These are phyloP conservation scores for Halcyon leucocephala DNA, from an alignment of 2,797 vertebrate genomes.

Conservation along the genomic window DNA sequence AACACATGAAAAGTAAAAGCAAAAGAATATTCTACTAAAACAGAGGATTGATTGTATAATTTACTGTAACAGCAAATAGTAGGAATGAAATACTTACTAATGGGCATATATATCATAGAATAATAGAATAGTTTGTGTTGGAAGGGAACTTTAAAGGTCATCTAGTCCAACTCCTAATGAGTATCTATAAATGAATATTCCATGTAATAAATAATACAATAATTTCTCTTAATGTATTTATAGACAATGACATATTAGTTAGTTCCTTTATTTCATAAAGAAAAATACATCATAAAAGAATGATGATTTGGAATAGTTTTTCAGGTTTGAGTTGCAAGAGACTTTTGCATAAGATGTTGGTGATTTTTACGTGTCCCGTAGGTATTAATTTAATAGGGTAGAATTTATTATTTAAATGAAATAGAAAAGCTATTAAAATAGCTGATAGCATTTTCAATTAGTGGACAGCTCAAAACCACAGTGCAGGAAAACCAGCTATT, in stretches of 20 bases:
- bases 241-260: neutral
- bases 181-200: neutral
- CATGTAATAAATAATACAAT: neutral
- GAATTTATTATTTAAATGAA: neutral
- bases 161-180: neutral
- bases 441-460: neutral
- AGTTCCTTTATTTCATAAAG: neutral
- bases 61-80: neutral
- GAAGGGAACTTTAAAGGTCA: neutral
- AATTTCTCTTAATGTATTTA: neutral
- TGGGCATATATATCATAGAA: neutral
- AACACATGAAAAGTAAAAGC: neutral
- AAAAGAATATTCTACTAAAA: neutral
- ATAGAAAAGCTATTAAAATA: neutral
- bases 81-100: neutral
- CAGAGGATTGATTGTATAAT: neutral
- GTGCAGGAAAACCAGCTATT: neutral
- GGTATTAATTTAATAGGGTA: neutral
- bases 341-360: neutral
- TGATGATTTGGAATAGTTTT: neutral
- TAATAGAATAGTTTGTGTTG: too few species aligned
- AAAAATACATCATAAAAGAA: neutral
- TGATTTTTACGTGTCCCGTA: neutral
- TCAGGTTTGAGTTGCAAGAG: neutral
- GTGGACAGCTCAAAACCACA: neutral